These are phyloP conservation scores for Campylorhamphus procurvoides DNA, from an alignment of 2,113 vertebrate genomes.

Conservation along the genomic window DNA sequence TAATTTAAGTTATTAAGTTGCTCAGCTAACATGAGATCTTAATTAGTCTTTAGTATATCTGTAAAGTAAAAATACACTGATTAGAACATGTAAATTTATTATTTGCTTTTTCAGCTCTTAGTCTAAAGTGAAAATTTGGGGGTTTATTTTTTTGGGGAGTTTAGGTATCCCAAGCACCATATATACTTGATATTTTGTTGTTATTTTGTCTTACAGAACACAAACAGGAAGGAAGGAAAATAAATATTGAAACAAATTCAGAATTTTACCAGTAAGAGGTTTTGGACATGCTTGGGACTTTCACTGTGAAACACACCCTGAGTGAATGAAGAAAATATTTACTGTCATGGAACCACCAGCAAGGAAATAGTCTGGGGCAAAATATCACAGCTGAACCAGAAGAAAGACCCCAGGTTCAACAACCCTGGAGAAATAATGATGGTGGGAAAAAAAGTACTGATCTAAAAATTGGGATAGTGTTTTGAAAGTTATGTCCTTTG, in stretches of 20 bases:
- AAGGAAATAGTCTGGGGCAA: neutral
- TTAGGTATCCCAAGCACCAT: neutral
- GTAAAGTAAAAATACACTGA: conserved; percentile 31
- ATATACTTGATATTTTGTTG: neutral
- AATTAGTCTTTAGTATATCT: conserved; percentile 22
- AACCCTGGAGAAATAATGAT: neutral
- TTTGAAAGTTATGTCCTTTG: neutral
- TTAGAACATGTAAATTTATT: neutral
- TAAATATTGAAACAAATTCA: neutral
- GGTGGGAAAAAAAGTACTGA: neutral
- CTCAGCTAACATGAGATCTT: conserved; percentile 27
- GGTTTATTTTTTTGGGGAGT: neutral
- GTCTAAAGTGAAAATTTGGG: neutral
- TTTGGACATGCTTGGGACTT: neutral
- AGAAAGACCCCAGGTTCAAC: neutral
- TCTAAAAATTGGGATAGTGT: neutral
- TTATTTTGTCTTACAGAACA: neutral
- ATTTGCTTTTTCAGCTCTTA: neutral
- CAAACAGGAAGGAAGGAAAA: neutral
- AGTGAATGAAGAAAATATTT: neutral
- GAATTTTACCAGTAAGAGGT: neutral
- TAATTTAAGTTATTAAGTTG: conserved; percentile 52
- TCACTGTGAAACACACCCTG: neutral
- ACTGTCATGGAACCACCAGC: neutral
- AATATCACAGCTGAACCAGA: neutral